Evolutionary conservation across 2,888 invertebrate species (phyloP), one percentile per base, ranked within the genome.

Genomic region (Rhagonycha lutea): DNA sequence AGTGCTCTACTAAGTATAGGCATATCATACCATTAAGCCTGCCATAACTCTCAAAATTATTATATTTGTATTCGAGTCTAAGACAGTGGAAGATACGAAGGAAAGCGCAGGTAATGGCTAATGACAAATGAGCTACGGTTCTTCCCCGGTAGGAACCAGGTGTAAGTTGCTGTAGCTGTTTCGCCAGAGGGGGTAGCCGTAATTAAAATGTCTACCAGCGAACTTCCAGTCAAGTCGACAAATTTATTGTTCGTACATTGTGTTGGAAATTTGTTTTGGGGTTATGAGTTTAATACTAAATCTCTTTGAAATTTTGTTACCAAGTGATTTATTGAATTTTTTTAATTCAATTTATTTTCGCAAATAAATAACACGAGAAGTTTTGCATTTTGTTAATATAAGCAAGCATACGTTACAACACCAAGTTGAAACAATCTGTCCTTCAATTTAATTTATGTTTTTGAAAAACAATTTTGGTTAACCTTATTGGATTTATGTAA

Each of bases 191-290:
- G 84, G 84, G 81, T 79, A 80, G 79, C 81, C 82, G 86, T 87
- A 87, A 87, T 87, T 87, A 87, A 87, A 87, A 87, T 85, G 87
- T 87, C 87, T 85, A 82, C 83, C 81, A 79, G 84, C 84, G 83
- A 84, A 83, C 83, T 84, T 83, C 84, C 85, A 84, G 85, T 85
- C 85, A 85, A 84, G 84, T 83, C 82, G 84, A 86, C 83, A 84
- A 86, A 86, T 86, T 86, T 86, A 86, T 86, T 81, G 86, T 84
- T 83, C 82, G 83, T 84, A 84, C 84, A 84, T 84, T 85, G 83
- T 84, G 84, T 84, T 84, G 83, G 83, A 85, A 86, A 86, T 86
- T 86, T 86, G 86, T 86, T 86, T 86, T 82, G 83, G 84, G 84
- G 84, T 85, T 85, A 85, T 84, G 79, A 79, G 75, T 78, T 74